Conservation (phyloP, 2,113 vertebrate genomes). For the Sclerurus mexicanus region DNA sequence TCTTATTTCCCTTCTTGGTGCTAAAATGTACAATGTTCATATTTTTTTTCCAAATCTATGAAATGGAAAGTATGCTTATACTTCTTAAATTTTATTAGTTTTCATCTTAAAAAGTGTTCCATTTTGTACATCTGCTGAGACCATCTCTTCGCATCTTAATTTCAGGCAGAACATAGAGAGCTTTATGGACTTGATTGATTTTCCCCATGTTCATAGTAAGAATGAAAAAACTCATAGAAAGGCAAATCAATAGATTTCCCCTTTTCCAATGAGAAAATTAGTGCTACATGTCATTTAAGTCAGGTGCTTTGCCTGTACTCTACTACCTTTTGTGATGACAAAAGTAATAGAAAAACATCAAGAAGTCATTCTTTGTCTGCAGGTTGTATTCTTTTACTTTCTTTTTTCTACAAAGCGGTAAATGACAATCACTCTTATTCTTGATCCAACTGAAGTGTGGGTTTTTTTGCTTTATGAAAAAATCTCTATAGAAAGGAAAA, state of each 20-base stretch:
- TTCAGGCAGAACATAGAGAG: not conserved
- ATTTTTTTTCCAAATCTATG: not conserved
- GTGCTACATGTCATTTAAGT: not conserved
- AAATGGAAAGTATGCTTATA: not conserved
- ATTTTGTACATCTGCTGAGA: not conserved
- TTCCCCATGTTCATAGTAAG: not conserved
- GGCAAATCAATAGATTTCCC: not conserved
- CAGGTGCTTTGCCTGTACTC: not conserved
- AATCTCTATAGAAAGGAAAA: not conserved
- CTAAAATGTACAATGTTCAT: not conserved
- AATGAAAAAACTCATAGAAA: not conserved
- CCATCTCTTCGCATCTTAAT: not conserved
- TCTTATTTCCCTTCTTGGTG: not conserved
- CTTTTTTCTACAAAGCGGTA: not conserved
- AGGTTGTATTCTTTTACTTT: not conserved
- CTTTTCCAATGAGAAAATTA: not conserved
- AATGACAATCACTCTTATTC: not conserved
- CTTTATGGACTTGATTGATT: not conserved
- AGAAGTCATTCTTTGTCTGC: not conserved
- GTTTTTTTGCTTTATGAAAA: not conserved
- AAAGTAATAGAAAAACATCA: not conserved
- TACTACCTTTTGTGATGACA: not conserved
- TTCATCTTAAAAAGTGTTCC: not conserved
- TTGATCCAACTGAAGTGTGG: not conserved
- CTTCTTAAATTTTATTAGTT: not conserved